phyloP scores from a whole-genome alignment of 2,797 vertebrate species.

The Oryzias dopingdopingensis region DNA sequence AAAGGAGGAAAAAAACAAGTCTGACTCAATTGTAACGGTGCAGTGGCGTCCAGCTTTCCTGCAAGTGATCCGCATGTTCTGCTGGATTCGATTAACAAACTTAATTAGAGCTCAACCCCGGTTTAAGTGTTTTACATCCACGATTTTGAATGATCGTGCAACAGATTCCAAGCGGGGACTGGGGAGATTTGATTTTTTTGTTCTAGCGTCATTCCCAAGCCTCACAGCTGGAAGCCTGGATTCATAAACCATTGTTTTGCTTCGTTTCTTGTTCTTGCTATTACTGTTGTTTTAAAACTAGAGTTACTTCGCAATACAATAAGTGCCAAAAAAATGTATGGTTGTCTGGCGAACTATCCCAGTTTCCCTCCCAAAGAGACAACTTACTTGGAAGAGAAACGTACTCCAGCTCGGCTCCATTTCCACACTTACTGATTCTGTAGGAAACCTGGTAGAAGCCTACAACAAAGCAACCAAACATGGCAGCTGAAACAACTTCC shows the following conservation, averaged over 20 bases:
- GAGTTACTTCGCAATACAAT: conserved; percentile 32
- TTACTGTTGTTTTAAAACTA: conserved; percentile 56
- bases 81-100: conserved; percentile 61
- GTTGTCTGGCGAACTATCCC: conserved; percentile 18
- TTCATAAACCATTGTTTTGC: conserved; percentile 85
- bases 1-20: conserved; percentile 44
- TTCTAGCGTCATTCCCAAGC: conserved; percentile 73
- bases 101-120: conserved; percentile 37
- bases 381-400: conserved; percentile 84
- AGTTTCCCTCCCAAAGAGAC: conserved; percentile 29
- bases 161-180: conserved; percentile 20
- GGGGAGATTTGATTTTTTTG: conserved; percentile 61
- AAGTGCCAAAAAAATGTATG: not conserved
- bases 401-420: conserved; percentile 84
- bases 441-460: conserved; percentile 77
- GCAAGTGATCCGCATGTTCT: conserved; percentile 68
- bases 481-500: conserved; percentile 83
- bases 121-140: conserved; percentile 23
- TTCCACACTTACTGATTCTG: conserved; percentile 81
- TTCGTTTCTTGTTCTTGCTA: conserved; percentile 71
- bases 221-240: conserved; percentile 84
- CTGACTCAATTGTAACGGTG: conserved; percentile 71
- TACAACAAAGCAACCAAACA: conserved; percentile 87
- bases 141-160: not conserved
- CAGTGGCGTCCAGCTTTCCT: conserved; percentile 63